Evolutionary conservation across 2,888 invertebrate species (phyloP), one percentile per base, ranked within the genome.

Genomic region (Dynastes hyllus): DNA sequence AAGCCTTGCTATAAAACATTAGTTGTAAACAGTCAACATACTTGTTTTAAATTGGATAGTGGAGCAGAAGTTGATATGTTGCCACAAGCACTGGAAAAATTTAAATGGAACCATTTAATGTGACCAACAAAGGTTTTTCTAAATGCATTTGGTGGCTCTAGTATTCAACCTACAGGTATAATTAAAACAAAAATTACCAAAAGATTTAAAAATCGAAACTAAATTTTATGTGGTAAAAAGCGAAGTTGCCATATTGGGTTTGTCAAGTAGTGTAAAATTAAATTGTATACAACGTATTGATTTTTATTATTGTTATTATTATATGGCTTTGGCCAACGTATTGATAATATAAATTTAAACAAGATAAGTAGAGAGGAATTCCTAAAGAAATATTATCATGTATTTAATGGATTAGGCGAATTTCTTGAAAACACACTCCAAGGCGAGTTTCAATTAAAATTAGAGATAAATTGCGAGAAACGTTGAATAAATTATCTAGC

Each of bases 401-500:
- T 79, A 29, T 81, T 81, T 65, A 50, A 66, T 29, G 71, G 71
- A 5, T 58, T 81, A 78, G 83, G 80, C 45, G 66, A 78, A 63
- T 79, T 81, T 29, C 13, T 70, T 22, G 81, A 81, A 29, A 22
- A 82, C 9, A 80, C 82, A 8, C 73, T 8, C 71, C 78, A 37
- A 73, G 83, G 76, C 82, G 81, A 55, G 77, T 83, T 22, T 81
- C 84, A 45, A 66, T 83, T 29, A 40, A 81, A 40, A 55, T 83
- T 61, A 76, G 78, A 53, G 77, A 80, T 9, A 80, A 55, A 53
- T 67, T 84, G n/a, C 82, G 81, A 78, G 27, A 80, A 40, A 70
- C 75, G 22, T 78, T 83, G 75, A 69, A 80, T 75, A 61, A 69
- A 13, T 78, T 83, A 58, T 80, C 77, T 78, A 66, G 55, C 22